Conservation (phyloP, 2,888 invertebrate species). For the Hofmannophila pseudospretella region DNA sequence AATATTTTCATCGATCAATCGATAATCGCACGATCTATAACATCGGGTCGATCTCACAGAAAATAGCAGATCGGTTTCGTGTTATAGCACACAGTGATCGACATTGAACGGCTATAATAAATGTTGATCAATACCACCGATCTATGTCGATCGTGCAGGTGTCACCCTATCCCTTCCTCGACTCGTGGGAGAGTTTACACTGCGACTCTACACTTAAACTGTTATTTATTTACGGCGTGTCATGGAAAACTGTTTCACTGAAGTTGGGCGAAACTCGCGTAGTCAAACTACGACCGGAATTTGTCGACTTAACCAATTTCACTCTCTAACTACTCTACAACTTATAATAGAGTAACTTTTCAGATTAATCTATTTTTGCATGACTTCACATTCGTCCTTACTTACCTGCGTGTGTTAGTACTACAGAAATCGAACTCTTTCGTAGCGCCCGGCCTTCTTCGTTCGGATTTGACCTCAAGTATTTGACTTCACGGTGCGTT, state of each 20-base stretch:
- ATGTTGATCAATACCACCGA: too few relatives aligned
- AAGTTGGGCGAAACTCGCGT: constrained; percentile 32
- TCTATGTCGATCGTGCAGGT: neutral
- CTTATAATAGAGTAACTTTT: constrained; percentile 68
- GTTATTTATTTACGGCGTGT: constrained; percentile 19
- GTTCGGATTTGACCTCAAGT: too few relatives aligned
- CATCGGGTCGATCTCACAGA: too few relatives aligned
- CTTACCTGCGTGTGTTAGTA: too few relatives aligned
- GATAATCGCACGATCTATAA: too few relatives aligned
- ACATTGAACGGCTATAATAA: neutral
- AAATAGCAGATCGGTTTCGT: too few relatives aligned
- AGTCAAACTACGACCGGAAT: constrained; percentile 57
- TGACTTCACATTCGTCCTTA: constrained; percentile 11
- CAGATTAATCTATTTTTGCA: constrained; percentile 47
- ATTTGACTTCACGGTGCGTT: too few relatives aligned
- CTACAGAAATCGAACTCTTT: too few relatives aligned
- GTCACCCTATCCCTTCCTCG: neutral
- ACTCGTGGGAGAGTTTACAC: neutral
- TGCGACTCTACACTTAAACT: constrained; percentile 12
- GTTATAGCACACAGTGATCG: too few relatives aligned
- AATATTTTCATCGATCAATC: too few relatives aligned
- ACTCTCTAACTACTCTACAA: constrained; percentile 52
- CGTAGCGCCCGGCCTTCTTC: too few relatives aligned
- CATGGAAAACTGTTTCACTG: constrained; percentile 33
- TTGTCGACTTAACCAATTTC: constrained; percentile 58